Base-by-base conservation (phyloP, 2,888 invertebrate species). In the Oscheius sp. region DNA sequence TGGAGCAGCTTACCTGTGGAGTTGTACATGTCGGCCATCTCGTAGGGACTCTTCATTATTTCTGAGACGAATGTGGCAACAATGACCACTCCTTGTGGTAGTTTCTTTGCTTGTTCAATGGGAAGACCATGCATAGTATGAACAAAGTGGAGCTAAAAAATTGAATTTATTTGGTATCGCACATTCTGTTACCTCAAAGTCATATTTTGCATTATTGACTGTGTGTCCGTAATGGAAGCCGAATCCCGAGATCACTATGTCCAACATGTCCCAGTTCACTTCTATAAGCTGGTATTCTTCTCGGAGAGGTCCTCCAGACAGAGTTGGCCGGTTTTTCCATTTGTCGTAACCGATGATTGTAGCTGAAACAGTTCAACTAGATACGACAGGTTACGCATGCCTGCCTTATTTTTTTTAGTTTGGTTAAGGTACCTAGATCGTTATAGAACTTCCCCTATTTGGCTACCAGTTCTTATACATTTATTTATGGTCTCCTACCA, bases 221-320 rank as follows among this genome's bases (percentile, higher is more conserved):
- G 68, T 68, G n/a, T 68, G 68, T 21, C 68, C 68, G 53, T 68
- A 68, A 29, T 48, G 47, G 33, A 58, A 29, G 5, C 58, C 58
- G 60, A 35, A 37, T 10, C n/a, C 9, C 1, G 65, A 21, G 29
- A 51, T 5, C 2, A 32, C 4, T 1, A 50, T 32, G n/a, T n/a
- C n/a, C 2, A 32, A 7, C 29, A 65, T 33, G 1, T 65, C 65
- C 68, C 68, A 68, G n/a, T 68, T 51, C 9, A 68, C 53, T n/a
- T 68, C 68, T 1, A 33, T 2, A 32, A 68, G 35, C 53, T 68
- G 21, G 53, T 68, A 68, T 21, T 68, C 37, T 33, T 55, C 68
- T 33, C 35, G 29, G 2, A 68, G 37, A 53, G 68, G 68, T 7
- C 68, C 68, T 13, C 68, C 68, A 33, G 55, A 33, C 7, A 68